Evolutionary conservation across 2,797 vertebrate genomes (phyloP).

Genomic region (Poecilia velifera): DNA sequence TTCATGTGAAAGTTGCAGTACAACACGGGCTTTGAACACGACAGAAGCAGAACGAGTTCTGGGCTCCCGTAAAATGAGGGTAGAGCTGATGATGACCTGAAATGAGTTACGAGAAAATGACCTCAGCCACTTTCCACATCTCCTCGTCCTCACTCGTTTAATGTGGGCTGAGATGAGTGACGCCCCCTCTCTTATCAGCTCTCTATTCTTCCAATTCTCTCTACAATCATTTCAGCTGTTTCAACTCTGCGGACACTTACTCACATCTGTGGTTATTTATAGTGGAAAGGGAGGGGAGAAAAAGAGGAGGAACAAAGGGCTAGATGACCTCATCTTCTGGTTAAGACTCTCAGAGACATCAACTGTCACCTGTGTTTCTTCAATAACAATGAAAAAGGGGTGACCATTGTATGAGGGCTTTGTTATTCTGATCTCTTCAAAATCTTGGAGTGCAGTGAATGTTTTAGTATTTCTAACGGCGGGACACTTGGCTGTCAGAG

Average conservation of each 20-base stretch:
- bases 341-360: slow-evolving; percentile 34
- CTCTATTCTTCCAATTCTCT: slow-evolving; percentile 43
- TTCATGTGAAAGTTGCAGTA: neutral
- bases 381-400: neutral
- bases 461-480: slow-evolving; percentile 31
- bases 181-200: slow-evolving; percentile 57
- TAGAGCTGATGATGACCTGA: slow-evolving; percentile 10
- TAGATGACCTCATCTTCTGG: slow-evolving; percentile 55
- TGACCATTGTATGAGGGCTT: slow-evolving; percentile 11
- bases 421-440: slow-evolving; percentile 44
- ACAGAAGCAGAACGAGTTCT: slow-evolving; percentile 14
- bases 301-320: slow-evolving; percentile 25
- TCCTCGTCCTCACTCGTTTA: slow-evolving; percentile 32
- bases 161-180: slow-evolving; percentile 61
- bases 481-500: slow-evolving; percentile 64
- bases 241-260: slow-evolving; percentile 18
- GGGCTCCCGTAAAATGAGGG: slow-evolving; percentile 8
- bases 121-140: slow-evolving; percentile 56
- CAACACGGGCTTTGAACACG: neutral
- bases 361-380: slow-evolving; percentile 45
- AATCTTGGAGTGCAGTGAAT: slow-evolving; percentile 28
- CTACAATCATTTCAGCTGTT: slow-evolving; percentile 35
- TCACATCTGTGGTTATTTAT: slow-evolving; percentile 54
- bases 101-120: slow-evolving; percentile 60
- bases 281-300: slow-evolving; percentile 38